Conservation (phyloP, 2,888 invertebrate genomes). For the Synergus laeviventris region DNA sequence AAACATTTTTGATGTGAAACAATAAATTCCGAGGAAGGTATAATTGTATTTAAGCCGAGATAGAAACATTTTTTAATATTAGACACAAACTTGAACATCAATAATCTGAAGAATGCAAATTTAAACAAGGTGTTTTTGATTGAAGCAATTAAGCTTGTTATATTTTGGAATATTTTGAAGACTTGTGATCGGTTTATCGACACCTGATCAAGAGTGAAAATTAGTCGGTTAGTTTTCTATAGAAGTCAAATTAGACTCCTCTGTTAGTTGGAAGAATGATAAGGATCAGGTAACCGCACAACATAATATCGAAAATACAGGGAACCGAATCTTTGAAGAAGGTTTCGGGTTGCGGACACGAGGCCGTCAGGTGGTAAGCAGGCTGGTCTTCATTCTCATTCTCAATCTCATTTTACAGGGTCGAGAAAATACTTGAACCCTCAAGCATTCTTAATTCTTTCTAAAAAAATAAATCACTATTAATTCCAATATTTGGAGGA, state of each 20-base stretch:
- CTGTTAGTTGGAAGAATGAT: constrained; percentile 40
- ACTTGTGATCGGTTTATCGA: not conserved
- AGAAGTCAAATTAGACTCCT: constrained; percentile 37
- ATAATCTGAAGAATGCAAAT: no score
- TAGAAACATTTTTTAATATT: no score
- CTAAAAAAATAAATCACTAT: not conserved
- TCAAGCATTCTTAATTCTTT: not conserved
- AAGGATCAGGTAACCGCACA: constrained; percentile 47
- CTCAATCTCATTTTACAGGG: constrained; percentile 26
- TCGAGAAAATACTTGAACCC: constrained; percentile 21
- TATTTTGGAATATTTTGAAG: not conserved
- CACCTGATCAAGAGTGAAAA: constrained; percentile 21
- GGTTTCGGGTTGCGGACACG: constrained; percentile 66
- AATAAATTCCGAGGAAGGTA: no score
- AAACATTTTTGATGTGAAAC: no score
- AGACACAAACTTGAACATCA: no score
- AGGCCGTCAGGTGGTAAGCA: constrained; percentile 69
- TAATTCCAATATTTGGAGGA: not conserved
- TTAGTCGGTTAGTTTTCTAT: constrained; percentile 23
- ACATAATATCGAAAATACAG: constrained; percentile 62
- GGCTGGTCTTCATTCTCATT: constrained; percentile 13
- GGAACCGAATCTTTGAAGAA: constrained; percentile 64
- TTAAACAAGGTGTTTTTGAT: not conserved
- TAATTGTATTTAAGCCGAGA: no score
- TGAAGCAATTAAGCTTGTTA: not conserved